phyloP scores from a whole-genome alignment of 2,888 invertebrate species.

The Nephrotoma guestfalica region DNA sequence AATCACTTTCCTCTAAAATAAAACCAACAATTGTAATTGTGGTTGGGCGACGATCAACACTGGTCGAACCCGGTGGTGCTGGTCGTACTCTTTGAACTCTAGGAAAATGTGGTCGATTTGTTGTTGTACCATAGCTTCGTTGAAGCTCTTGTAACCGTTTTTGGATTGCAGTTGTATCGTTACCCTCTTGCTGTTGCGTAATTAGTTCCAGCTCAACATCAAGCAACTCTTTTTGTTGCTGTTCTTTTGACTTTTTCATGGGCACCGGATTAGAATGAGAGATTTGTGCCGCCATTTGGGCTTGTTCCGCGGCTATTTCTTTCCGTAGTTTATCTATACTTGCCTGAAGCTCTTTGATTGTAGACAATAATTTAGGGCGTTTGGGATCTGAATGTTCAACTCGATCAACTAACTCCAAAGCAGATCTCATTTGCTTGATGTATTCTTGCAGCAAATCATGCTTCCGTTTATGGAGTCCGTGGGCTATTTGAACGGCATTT shows the following conservation, averaged over 20 bases:
- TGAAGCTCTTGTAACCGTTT: constrained; percentile 60
- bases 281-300: constrained; percentile 29
- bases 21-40: constrained; percentile 79
- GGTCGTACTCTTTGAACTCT: constrained; percentile 20
- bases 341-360: constrained; percentile 69
- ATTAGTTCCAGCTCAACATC: constrained; percentile 86
- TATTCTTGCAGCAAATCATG: constrained; percentile 79
- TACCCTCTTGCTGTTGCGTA: constrained; percentile 74
- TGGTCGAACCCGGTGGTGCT: constrained; percentile 28
- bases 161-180: constrained; percentile 68
- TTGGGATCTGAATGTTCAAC: constrained; percentile 57
- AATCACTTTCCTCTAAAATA: constrained; percentile 65
- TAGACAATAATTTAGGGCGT: constrained; percentile 56
- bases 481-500: constrained; percentile 59
- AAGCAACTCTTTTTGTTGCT: constrained; percentile 75
- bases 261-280: constrained; percentile 24
- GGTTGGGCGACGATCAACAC: constrained; percentile 76
- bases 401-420: constrained; percentile 70
- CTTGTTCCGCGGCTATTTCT: constrained; percentile 30
- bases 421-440: constrained; percentile 69
- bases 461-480: constrained; percentile 69
- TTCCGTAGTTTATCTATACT: constrained; percentile 50
- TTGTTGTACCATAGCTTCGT: constrained; percentile 24
- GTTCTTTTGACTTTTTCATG: constrained; percentile 54
- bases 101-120: constrained; percentile 15